phyloP scores from a whole-genome alignment of 2,797 vertebrate species.

The Lacerta agilis region DNA sequence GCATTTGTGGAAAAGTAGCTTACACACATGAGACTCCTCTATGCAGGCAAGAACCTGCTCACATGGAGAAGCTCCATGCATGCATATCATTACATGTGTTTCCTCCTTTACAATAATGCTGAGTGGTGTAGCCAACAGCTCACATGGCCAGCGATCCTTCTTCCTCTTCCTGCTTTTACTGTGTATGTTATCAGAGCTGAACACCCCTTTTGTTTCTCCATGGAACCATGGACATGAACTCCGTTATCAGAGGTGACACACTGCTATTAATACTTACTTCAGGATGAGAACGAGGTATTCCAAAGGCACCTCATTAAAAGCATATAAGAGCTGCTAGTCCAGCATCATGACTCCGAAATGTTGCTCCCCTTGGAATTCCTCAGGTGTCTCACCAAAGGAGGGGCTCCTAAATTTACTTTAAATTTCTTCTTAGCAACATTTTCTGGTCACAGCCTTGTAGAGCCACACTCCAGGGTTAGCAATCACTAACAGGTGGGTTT shows the following conservation, averaged over 20 bases:
- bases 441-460: neutral
- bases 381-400: neutral
- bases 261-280: neutral
- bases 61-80: neutral
- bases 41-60: neutral
- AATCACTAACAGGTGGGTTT: neutral
- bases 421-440: neutral
- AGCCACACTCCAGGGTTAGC: neutral
- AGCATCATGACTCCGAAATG: no score
- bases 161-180: neutral
- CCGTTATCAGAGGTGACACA: neutral
- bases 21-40: neutral
- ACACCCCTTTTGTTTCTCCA: neutral
- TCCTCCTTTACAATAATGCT: neutral
- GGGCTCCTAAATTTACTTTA: neutral
- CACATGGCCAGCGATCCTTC: neutral
- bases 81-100: neutral
- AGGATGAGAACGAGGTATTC: neutral
- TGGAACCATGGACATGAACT: neutral
- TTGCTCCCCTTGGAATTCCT: neutral
- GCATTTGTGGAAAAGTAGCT: neutral
- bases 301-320: neutral
- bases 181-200: neutral
- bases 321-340: no score
- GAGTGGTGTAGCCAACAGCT: neutral